These are phyloP conservation scores for Oithona nana DNA, from an alignment of 2,888 invertebrate genomes.

Conservation along the genomic window DNA sequence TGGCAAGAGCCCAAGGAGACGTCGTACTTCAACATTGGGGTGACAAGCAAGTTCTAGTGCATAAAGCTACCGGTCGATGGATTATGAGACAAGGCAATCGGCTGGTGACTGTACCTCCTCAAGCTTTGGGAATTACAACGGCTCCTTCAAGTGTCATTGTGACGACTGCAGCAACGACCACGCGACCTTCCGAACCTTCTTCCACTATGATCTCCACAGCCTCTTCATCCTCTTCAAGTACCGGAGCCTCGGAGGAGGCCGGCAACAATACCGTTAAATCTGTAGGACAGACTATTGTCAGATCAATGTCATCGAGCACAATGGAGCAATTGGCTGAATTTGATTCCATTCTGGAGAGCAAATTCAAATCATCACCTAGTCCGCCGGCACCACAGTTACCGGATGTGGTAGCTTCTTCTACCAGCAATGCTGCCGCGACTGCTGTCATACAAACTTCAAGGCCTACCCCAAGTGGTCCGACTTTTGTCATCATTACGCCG, in stretches of 20 bases:
- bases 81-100: conserved; percentile 14
- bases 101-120: conserved; percentile 13
- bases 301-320: not conserved
- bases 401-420: not conserved
- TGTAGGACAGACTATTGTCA: not conserved
- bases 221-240: not conserved
- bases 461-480: not conserved
- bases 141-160: not conserved
- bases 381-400: not conserved
- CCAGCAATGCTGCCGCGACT: too few species aligned
- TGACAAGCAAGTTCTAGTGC: conserved; percentile 13
- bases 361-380: conserved; percentile 3
- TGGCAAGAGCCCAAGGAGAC: conserved; percentile 10
- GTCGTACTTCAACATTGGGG: conserved; percentile 14
- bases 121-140: conserved; percentile 6
- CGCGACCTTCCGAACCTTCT: not conserved
- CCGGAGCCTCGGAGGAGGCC: not conserved
- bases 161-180: not conserved
- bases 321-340: conserved; percentile 14
- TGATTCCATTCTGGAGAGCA: conserved; percentile 16
- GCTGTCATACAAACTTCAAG: not conserved
- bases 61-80: conserved; percentile 15
- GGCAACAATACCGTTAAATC: not conserved
- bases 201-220: too few species aligned
- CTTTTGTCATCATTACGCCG: not conserved